These are phyloP conservation scores for Lutraria rhynchaena DNA, from an alignment of 1,140 invertebrate genomes.

Conservation along the genomic window DNA sequence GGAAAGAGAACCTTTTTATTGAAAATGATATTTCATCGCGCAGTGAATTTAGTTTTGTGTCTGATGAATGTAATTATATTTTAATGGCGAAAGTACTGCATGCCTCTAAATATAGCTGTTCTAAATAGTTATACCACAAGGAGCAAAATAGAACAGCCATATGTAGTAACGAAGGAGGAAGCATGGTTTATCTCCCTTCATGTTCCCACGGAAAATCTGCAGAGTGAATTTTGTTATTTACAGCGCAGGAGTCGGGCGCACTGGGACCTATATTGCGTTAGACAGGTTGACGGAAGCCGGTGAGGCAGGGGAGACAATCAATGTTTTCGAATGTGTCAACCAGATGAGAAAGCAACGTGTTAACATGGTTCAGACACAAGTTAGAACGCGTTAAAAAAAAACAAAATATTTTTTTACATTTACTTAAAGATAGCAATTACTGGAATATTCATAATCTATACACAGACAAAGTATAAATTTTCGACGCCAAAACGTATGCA, in stretches of 20 bases:
- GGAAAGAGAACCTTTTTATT: too few relatives aligned
- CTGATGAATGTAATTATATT: not conserved
- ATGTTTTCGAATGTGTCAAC: slow-evolving; percentile 60
- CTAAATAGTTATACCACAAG: not conserved
- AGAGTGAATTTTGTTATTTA: not conserved
- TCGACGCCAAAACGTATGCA: slow-evolving; percentile 16
- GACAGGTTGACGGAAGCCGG: too few relatives aligned
- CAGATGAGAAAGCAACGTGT: slow-evolving; percentile 59
- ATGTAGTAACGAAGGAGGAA: not conserved
- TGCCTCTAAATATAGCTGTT: not conserved
- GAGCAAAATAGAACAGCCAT: not conserved
- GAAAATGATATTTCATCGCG: too few relatives aligned
- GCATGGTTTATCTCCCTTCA: not conserved
- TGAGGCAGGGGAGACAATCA: slow-evolving; percentile 52
- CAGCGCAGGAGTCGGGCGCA: slow-evolving; percentile 78
- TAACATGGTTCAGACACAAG: slow-evolving; percentile 68
- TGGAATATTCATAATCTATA: not conserved
- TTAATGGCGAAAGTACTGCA: not conserved
- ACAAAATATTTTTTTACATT: not conserved
- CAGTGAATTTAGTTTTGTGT: not conserved
- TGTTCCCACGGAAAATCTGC: not conserved
- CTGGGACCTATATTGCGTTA: slow-evolving; percentile 78
- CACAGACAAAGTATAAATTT: not conserved
- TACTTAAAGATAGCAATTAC: not conserved
- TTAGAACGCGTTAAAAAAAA: not conserved